Evolutionary conservation across 1,140 invertebrate species (phyloP).

Genomic region (Zaprionus capensis): DNA sequence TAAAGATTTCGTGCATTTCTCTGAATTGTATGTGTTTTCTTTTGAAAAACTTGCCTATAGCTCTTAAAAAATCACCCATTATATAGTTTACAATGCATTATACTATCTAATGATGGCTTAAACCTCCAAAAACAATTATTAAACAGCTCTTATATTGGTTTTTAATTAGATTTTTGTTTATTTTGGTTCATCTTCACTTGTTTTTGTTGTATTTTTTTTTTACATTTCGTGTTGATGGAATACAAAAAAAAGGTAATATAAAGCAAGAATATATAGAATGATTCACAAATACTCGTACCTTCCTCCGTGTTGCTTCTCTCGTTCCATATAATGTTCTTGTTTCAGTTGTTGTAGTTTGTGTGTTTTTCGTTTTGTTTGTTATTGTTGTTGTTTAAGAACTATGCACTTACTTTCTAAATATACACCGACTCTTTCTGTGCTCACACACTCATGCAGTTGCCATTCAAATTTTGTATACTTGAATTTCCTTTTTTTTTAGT

Average conservation of each 20-base stretch:
- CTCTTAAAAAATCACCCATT: too few relatives aligned
- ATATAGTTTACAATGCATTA: too few relatives aligned
- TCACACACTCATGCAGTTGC: conserved; percentile 12
- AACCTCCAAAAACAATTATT: too few relatives aligned
- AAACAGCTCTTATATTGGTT: background rate
- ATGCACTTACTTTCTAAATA: conserved; percentile 51
- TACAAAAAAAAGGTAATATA: conserved; percentile 12
- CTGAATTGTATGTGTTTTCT: too few relatives aligned
- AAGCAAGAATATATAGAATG: conserved; percentile 28
- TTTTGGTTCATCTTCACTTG: conserved; percentile 35
- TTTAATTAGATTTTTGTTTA: conserved; percentile 30
- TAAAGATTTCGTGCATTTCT: too few relatives aligned
- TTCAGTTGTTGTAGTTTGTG: conserved; percentile 15
- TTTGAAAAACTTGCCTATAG: too few relatives aligned
- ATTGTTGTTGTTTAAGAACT: conserved; percentile 32
- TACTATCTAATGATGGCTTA: too few relatives aligned
- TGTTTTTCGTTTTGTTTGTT: conserved; percentile 13
- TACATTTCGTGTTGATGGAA: conserved; percentile 42
- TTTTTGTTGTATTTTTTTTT: conserved; percentile 26
- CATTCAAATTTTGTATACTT: conserved; percentile 5
- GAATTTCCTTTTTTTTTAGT: background rate
- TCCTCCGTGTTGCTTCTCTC: conserved; percentile 12
- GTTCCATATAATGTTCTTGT: conserved; percentile 19
- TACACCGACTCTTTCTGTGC: conserved; percentile 24
- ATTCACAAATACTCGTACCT: conserved; percentile 51